A percentile compares a stretch with the other conserved stretches of the same genome.
Evolutionary conservation across 2,113 vertebrate species (phyloP).

Genomic region (Cariama cristata): DNA sequence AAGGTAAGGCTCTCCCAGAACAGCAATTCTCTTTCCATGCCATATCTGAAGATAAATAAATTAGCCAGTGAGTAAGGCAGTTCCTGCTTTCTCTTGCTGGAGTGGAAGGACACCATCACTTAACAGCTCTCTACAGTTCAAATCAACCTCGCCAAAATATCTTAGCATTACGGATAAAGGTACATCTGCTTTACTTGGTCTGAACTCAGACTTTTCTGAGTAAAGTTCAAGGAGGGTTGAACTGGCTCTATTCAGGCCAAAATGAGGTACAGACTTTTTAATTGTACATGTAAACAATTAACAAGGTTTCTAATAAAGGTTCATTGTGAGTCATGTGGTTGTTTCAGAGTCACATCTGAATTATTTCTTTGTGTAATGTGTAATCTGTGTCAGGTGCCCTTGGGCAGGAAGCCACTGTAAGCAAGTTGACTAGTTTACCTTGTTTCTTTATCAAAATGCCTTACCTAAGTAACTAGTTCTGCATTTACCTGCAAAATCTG

Average conservation of each 20-base stretch:
- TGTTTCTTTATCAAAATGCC: constrained; percentile 62
- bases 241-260: not conserved
- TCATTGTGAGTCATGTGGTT: constrained; percentile 38
- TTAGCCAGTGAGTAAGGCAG: not conserved
- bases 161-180: not conserved
- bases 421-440: constrained; percentile 52
- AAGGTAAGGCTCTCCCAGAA: not conserved
- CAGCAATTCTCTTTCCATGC: not conserved
- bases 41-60: not conserved
- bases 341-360: constrained; percentile 65
- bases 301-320: constrained; percentile 46
- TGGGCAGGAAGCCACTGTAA: constrained; percentile 73
- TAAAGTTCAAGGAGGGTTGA: not conserved
- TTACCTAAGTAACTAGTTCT: constrained; percentile 54
- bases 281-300: constrained; percentile 59
- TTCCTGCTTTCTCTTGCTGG: not conserved
- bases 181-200: not conserved
- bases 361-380: constrained; percentile 71
- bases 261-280: constrained; percentile 7
- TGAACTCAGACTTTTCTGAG: not conserved
- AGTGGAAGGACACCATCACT: not conserved
- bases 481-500: not conserved
- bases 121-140: not conserved
- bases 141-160: not conserved
- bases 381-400: constrained; percentile 69